A percentile compares a stretch with the other conserved stretches of the same genome.
phyloP scores from a whole-genome alignment of 2,888 invertebrate species.

The Drosophila multiciliata region DNA sequence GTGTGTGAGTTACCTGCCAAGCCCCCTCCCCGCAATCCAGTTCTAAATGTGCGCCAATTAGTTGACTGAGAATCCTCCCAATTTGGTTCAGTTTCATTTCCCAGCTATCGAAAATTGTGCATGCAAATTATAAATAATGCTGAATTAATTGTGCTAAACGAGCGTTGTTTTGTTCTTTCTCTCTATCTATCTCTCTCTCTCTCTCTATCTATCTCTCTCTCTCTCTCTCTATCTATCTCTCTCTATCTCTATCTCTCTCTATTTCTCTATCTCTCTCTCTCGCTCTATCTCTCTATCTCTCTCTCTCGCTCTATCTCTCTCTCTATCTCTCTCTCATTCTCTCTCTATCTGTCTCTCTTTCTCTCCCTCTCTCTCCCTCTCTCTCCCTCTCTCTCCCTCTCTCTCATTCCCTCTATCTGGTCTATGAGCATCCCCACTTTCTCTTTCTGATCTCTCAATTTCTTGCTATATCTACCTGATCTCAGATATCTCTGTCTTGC shows the following conservation, averaged over 20 bases:
- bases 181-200: too few relatives aligned
- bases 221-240: not conserved
- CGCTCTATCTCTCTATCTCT: too few relatives aligned
- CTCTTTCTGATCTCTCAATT: not conserved
- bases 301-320: too few relatives aligned
- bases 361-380: not conserved
- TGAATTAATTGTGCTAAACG: slow-evolving; percentile 72
- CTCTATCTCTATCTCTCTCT: not conserved
- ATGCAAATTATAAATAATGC: slow-evolving; percentile 69
- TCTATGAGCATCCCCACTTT: not conserved
- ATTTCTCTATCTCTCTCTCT: too few relatives aligned
- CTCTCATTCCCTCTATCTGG: not conserved
- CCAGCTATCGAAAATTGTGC: slow-evolving; percentile 1
- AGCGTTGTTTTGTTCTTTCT: not conserved
- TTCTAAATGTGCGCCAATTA: slow-evolving; percentile 72
- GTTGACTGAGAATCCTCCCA: slow-evolving; percentile 24
- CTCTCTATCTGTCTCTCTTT: not conserved
- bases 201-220: not conserved
- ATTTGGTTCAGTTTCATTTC: not conserved
- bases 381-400: not conserved
- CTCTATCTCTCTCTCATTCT: too few relatives aligned
- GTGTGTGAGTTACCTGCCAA: slow-evolving; percentile 3
- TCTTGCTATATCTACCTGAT: not conserved
- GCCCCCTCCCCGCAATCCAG: slow-evolving; percentile 44
- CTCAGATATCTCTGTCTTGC: too few relatives aligned